A percentile compares a stretch with the other conserved stretches of the same genome.
phyloP scores from a whole-genome alignment of 1,140 invertebrate species.

The Aphis craccivora region DNA sequence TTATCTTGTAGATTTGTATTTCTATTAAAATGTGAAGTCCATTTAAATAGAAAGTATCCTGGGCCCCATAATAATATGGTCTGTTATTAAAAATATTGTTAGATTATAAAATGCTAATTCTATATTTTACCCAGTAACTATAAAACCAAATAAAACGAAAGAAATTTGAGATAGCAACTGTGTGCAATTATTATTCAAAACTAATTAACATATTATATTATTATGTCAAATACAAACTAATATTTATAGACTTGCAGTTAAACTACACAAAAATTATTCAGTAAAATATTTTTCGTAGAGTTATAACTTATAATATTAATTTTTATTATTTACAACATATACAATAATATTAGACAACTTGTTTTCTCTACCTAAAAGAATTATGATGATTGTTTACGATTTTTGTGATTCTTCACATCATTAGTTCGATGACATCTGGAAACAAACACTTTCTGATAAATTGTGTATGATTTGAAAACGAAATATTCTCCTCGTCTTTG shows the following conservation, averaged over 20 bases:
- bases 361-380: background rate
- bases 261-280: background rate
- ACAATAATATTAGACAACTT: background rate
- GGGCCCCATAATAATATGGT: background rate
- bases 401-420: background rate
- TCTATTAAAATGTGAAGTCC: background rate
- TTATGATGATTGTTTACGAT: background rate
- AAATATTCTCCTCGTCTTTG: background rate
- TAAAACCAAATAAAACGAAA: background rate
- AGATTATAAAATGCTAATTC: background rate
- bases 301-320: constrained; percentile 4
- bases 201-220: constrained; percentile 3
- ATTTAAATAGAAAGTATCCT: background rate
- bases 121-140: background rate
- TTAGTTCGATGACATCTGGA: background rate
- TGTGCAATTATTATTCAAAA: background rate
- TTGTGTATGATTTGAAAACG: background rate
- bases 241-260: background rate
- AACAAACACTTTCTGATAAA: constrained; percentile 15
- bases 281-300: background rate
- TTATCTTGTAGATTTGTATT: background rate
- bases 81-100: background rate
- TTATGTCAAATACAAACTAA: background rate
- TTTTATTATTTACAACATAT: background rate
- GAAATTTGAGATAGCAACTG: background rate